phyloP scores from a whole-genome alignment of 2,797 vertebrate genomes.

The Prunella strophiata region DNA sequence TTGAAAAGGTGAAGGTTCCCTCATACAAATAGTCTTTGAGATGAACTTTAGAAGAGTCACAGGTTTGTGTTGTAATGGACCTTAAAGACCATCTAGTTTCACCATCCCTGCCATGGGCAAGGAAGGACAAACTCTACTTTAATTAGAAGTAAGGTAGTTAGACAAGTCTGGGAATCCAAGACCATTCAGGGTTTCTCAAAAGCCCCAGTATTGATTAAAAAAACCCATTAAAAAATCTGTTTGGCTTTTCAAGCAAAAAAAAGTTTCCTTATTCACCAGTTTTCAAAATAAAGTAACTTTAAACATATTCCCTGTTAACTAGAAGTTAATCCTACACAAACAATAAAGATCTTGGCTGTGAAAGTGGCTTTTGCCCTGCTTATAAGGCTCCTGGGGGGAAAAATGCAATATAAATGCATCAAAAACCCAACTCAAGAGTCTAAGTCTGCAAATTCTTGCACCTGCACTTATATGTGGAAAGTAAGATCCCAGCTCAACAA shows the following conservation, averaged over 20 bases:
- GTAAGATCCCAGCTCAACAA: neutral
- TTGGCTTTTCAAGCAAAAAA: neutral
- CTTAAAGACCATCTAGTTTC: neutral
- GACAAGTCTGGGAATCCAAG: neutral
- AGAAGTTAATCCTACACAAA: conserved; percentile 9
- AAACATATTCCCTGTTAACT: neutral
- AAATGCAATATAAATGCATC: neutral
- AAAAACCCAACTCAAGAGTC: neutral
- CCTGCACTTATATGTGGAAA: neutral
- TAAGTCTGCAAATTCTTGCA: conserved; percentile 14
- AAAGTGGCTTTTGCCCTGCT: neutral
- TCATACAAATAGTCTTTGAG: neutral
- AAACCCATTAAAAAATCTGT: accelerated
- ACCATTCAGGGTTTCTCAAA: neutral
- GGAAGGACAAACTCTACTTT: neutral
- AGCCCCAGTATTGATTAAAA: neutral
- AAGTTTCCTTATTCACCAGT: neutral
- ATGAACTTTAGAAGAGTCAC: neutral
- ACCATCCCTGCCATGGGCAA: neutral
- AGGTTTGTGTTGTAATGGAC: neutral
- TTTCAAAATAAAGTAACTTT: neutral
- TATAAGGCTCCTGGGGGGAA: neutral
- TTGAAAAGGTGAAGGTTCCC: neutral
- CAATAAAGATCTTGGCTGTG: neutral
- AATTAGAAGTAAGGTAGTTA: neutral